A percentile compares a stretch with the other conserved stretches of the same genome.
Conservation (phyloP, 2,113 vertebrate genomes). For the Megaptera novaeangliae region DNA sequence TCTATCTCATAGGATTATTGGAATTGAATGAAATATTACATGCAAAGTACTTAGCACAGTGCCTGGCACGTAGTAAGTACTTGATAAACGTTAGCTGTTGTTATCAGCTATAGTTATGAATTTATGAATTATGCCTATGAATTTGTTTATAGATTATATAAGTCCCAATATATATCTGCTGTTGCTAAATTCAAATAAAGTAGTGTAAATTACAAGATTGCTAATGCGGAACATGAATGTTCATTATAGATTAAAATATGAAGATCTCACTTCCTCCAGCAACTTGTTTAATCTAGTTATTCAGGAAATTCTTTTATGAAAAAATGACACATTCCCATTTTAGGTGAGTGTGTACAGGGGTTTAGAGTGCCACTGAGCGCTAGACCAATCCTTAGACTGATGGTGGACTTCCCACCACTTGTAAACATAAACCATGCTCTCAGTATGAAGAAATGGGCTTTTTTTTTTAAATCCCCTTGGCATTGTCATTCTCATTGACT, state of each 20-base stretch:
- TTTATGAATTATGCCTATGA: neutral
- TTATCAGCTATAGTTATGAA: neutral
- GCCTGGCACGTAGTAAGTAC: neutral
- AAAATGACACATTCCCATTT: neutral
- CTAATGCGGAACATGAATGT: conserved; percentile 43
- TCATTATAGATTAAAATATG: conserved; percentile 59
- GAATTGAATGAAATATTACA: neutral
- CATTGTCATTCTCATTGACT: neutral
- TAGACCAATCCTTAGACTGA: neutral
- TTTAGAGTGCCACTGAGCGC: neutral
- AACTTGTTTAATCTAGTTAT: conserved; percentile 36
- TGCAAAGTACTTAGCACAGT: neutral
- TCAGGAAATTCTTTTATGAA: conserved; percentile 27
- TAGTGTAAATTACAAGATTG: conserved; percentile 32
- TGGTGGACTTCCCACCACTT: neutral
- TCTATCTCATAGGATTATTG: neutral
- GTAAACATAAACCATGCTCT: neutral
- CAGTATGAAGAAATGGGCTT: neutral
- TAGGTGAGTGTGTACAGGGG: neutral
- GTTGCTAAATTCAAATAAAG: conserved; percentile 35
- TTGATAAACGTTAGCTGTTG: neutral
- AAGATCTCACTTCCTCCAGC: conserved; percentile 22
- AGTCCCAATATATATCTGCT: conserved; percentile 14
- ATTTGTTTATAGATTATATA: conserved; percentile 37
- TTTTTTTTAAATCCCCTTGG: neutral